Conservation (phyloP, 1,140 invertebrate species). For the Potamilus streckersoni region DNA sequence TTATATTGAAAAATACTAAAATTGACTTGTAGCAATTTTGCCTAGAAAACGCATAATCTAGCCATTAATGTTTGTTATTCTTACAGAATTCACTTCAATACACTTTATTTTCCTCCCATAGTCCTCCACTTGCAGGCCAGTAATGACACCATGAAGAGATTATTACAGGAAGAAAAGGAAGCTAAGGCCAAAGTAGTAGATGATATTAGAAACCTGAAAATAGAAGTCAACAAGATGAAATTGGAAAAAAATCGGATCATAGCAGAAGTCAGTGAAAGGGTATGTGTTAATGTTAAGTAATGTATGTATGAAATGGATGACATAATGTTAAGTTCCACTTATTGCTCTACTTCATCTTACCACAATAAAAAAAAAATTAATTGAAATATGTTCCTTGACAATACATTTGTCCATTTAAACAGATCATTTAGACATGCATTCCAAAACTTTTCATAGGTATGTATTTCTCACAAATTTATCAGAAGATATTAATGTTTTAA, state of each 20-base stretch:
- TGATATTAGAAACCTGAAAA: constrained; percentile 40
- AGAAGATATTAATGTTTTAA: too few species aligned
- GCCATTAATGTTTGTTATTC: too few species aligned
- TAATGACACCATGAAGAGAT: constrained; percentile 40
- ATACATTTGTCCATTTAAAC: too few species aligned
- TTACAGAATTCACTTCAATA: too few species aligned
- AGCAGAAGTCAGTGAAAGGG: constrained; percentile 51
- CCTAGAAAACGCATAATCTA: too few species aligned
- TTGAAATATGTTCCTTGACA: background rate
- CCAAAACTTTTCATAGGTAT: too few species aligned
- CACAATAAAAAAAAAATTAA: background rate
- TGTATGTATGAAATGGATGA: background rate
- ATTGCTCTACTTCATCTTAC: background rate
- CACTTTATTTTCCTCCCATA: constrained; percentile 28
- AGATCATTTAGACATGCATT: too few species aligned
- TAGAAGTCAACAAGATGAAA: constrained; percentile 46
- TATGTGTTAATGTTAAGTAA: constrained; percentile 8
- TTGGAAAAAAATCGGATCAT: constrained; percentile 49
- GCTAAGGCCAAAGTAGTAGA: constrained; percentile 36
- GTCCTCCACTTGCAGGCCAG: constrained; percentile 53
- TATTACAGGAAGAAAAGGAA: constrained; percentile 43
- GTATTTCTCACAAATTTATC: too few species aligned
- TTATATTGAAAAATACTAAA: too few species aligned
- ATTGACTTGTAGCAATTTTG: too few species aligned
- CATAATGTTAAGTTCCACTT: background rate